These are phyloP conservation scores for Sebastiscus albofasciatus DNA, from an alignment of 2,797 vertebrate genomes.

Conservation along the genomic window DNA sequence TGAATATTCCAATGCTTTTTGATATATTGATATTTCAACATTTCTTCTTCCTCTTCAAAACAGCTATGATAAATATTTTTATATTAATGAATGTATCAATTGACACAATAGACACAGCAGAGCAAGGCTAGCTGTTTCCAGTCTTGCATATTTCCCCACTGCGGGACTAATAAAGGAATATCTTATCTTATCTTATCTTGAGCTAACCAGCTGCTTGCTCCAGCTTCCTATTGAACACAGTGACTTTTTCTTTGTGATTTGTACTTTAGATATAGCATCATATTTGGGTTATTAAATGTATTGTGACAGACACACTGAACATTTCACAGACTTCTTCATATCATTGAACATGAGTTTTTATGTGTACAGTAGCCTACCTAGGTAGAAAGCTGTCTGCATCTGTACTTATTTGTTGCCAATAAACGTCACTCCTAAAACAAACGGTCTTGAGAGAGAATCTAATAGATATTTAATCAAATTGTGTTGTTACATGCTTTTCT, in stretches of 20 bases:
- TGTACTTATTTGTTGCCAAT: slow-evolving; percentile 43
- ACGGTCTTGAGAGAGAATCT: slow-evolving; percentile 29
- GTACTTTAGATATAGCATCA: not conserved
- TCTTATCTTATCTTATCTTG: too few relatives aligned
- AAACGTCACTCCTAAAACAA: slow-evolving; percentile 40
- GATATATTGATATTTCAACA: not conserved
- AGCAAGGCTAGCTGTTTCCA: not conserved
- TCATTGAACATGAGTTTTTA: not conserved
- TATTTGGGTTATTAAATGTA: not conserved
- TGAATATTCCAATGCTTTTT: not conserved
- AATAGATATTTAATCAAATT: slow-evolving; percentile 52
- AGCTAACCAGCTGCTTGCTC: not conserved
- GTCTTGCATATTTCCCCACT: not conserved
- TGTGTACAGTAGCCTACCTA: not conserved
- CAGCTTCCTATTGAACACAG: not conserved
- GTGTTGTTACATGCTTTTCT: not conserved
- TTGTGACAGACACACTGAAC: not conserved
- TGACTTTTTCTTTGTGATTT: not conserved
- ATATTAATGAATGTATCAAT: not conserved
- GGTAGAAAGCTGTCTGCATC: slow-evolving; percentile 21
- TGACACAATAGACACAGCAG: not conserved
- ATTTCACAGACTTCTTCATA: not conserved
- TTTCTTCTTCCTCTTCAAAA: not conserved
- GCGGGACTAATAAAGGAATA: too few relatives aligned
- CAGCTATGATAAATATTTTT: not conserved